Evolutionary conservation across 2,888 invertebrate genomes (phyloP), one percentile per base, ranked within the genome.

Genomic region (Rhabditoides inermis): DNA sequence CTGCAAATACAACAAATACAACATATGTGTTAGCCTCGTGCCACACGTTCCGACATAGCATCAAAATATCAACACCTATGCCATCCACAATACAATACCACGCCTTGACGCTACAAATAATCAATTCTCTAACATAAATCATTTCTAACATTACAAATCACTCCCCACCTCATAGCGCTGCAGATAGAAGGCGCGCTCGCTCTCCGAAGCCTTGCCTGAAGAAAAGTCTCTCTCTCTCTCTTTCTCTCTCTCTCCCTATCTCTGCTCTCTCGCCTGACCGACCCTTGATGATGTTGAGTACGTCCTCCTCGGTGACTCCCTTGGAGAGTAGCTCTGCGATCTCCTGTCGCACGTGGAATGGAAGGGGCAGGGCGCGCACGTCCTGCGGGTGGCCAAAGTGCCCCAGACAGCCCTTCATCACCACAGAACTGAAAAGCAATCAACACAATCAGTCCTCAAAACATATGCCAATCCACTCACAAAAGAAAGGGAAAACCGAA

Each of bases 141-240:
- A n/a, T n/a, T n/a, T n/a, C n/a, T n/a, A n/a, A n/a, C n/a, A n/a
- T n/a, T n/a, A n/a, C n/a, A n/a, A n/a, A n/a, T n/a, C 48, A 39
- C 60, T 63, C 7, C 63, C 45, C 22, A 66, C 58, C 50, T 66
- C 65, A 49, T 66, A 66, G 10, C 46, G 48, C 49, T 66, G 65
- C n/a, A 66, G 40, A 37, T 57, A 60, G 20, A 56, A 60, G 7
- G 55, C 53, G 6, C 65, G 58, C 22, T 63, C 56, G 15, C 51
- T 42, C 15, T 20, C 20, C 23, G 44, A 37, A 26, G 50, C 45
- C n/a, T 44, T 30, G 23, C 39, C 61, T 61, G 44, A 42, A 58
- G 36, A 20, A n/a, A 36, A 12, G 36, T 27, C 1, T n/a, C 12
- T 28, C 28, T 45, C 22, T 26, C 12, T 51, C 2, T 26, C 25